Evolutionary conservation across 2,113 vertebrate genomes (phyloP).

Genomic region (Marmota flaviventris): DNA sequence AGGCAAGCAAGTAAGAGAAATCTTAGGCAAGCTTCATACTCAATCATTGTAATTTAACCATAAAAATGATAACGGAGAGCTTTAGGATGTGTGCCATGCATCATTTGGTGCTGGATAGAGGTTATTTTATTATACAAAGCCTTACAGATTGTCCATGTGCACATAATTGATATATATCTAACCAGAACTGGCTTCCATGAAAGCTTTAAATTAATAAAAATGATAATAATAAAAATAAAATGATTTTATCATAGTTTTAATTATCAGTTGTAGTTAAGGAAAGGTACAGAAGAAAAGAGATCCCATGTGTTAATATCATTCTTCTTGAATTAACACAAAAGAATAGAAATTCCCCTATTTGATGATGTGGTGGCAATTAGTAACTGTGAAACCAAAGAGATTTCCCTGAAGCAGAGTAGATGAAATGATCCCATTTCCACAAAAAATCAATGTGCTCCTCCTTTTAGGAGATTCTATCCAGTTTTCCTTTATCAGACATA

Average conservation of each 20-base stretch:
- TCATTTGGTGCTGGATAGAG: not conserved
- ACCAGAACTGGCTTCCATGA: not conserved
- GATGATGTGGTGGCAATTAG: not conserved
- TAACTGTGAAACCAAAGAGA: not conserved
- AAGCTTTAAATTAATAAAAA: constrained; percentile 24
- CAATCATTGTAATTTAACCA: constrained; percentile 60
- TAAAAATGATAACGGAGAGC: constrained; percentile 41
- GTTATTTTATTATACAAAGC: constrained; percentile 9
- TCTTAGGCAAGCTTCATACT: constrained; percentile 6
- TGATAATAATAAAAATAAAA: not conserved
- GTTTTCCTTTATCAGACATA: constrained; percentile 50
- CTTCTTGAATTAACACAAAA: not conserved
- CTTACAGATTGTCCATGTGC: not conserved
- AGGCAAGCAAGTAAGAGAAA: constrained; percentile 43
- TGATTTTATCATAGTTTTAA: constrained; percentile 54
- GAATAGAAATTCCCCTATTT: not conserved
- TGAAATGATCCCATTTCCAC: constrained; percentile 67
- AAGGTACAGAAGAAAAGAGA: not conserved
- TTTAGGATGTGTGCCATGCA: not conserved
- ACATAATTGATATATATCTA: not conserved
- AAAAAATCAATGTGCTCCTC: not conserved
- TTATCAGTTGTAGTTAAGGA: constrained; percentile 36
- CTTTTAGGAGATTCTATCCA: constrained; percentile 71
- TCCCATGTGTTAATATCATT: not conserved
- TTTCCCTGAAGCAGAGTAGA: constrained; percentile 39